Evolutionary conservation across 2,888 invertebrate genomes (phyloP).

Genomic region (Acronicta aceris): DNA sequence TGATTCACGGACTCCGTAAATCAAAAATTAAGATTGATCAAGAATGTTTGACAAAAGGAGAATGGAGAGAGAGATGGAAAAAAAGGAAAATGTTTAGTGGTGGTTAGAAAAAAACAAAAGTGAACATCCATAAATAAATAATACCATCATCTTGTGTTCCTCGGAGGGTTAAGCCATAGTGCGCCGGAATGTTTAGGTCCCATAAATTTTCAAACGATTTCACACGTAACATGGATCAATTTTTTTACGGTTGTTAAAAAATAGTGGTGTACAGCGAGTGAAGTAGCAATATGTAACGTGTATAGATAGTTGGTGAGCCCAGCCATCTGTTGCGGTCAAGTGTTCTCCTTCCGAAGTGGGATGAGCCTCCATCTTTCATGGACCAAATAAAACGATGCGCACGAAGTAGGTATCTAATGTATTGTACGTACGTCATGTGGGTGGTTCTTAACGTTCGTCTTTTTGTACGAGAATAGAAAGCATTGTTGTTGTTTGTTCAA

Average conservation of each 20-base stretch:
- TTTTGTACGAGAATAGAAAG: conserved; percentile 42
- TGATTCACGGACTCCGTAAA: no score
- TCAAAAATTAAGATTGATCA: no score
- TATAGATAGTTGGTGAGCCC: conserved; percentile 65
- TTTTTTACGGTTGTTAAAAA: background rate
- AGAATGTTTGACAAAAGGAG: no score
- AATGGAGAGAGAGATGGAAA: no score
- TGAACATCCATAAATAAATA: no score
- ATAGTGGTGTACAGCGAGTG: conserved; percentile 23
- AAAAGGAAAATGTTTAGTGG: no score
- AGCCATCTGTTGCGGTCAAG: conserved; percentile 85
- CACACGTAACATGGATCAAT: no score
- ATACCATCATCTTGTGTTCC: no score
- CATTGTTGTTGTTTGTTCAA: conserved; percentile 35
- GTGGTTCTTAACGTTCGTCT: conserved; percentile 39
- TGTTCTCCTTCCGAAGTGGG: conserved; percentile 73
- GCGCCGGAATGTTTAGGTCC: no score
- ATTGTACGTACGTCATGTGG: conserved; percentile 51
- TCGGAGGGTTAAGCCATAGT: no score
- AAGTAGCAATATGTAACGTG: conserved; percentile 35
- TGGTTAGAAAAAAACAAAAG: no score
- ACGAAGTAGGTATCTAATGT: conserved; percentile 45
- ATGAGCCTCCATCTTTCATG: conserved; percentile 76
- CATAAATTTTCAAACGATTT: no score
- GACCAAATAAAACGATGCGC: conserved; percentile 73